These are phyloP conservation scores for Pantelozetes paolii DNA, from an alignment of 2,888 invertebrate species.

Conservation along the genomic window DNA sequence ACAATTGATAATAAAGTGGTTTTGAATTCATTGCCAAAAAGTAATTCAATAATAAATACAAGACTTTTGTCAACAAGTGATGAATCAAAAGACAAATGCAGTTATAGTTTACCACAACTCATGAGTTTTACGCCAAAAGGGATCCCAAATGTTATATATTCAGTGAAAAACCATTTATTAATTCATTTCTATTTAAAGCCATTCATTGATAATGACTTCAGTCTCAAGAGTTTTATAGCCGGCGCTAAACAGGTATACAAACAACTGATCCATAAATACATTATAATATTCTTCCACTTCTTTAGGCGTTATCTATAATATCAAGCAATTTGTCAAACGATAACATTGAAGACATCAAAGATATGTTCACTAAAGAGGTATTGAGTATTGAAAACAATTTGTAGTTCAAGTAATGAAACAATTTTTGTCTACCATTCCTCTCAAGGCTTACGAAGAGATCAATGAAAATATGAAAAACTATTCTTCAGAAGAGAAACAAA, in stretches of 20 bases:
- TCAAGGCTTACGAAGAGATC: conserved; percentile 36
- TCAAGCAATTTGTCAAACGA: conserved; percentile 38
- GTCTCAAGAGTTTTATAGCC: not conserved
- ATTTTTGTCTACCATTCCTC: not conserved
- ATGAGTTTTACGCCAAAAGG: conserved; percentile 31
- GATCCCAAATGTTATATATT: conserved; percentile 32
- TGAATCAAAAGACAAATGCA: not conserved
- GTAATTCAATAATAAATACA: not conserved
- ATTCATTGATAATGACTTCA: conserved; percentile 34
- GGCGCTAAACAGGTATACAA: conserved; percentile 35
- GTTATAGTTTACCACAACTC: conserved; percentile 7
- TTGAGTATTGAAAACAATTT: not conserved
- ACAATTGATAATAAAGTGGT: not conserved
- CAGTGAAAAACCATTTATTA: conserved; percentile 35
- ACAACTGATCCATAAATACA: not conserved
- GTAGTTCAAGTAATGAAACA: not conserved
- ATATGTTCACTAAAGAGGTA: conserved; percentile 13
- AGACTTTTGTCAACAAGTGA: not conserved
- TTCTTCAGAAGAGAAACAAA: not conserved
- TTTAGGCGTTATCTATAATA: conserved; percentile 21
- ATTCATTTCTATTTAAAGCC: conserved; percentile 26
- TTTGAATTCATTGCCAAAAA: not conserved
- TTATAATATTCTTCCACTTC: not conserved
- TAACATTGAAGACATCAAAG: conserved; percentile 32
- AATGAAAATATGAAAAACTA: not conserved